Conservation (phyloP, 2,113 vertebrate species). For the Reinhardtius hippoglossoides region DNA sequence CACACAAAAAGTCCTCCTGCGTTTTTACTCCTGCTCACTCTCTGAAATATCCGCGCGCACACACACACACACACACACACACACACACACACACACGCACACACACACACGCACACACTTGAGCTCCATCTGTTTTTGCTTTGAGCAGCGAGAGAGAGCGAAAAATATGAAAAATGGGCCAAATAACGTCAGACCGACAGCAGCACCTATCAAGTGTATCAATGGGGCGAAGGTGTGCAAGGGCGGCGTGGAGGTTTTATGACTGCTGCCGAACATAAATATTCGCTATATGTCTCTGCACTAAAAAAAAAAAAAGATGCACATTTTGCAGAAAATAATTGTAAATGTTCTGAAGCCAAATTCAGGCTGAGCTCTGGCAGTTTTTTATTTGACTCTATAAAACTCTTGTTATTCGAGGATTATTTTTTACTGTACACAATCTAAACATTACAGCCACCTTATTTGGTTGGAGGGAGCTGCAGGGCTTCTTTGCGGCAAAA, state of each 20-base stretch:
- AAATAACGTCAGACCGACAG: slow-evolving; percentile 70
- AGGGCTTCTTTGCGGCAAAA: too few relatives aligned
- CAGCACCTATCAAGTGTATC: slow-evolving; percentile 73
- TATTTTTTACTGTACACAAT: slow-evolving; percentile 13
- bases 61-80: neutral
- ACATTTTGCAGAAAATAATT: slow-evolving; percentile 63
- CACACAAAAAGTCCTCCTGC: slow-evolving; percentile 15
- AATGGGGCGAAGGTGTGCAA: slow-evolving; percentile 71
- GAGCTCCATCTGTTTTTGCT: slow-evolving; percentile 21
- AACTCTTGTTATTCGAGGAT: neutral
- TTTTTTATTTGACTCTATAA: slow-evolving; percentile 26
- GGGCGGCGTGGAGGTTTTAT: slow-evolving; percentile 70
- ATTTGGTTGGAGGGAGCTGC: neutral
- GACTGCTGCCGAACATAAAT: slow-evolving; percentile 71
- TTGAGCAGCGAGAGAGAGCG: slow-evolving; percentile 24
- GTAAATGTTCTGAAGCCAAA: slow-evolving; percentile 42
- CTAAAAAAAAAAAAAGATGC: slow-evolving; percentile 6
- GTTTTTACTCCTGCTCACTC: neutral
- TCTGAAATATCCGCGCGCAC: slow-evolving; percentile 1
- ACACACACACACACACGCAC: too few relatives aligned
- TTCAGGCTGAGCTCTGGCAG: slow-evolving; percentile 23
- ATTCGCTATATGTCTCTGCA: slow-evolving; percentile 46
- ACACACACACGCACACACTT: neutral
- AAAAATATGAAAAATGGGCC: slow-evolving; percentile 69
- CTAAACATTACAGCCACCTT: slow-evolving; percentile 12